These are phyloP conservation scores for Stichopus horrens DNA, from an alignment of 53 echinoderm and acorn worm genomes.

Conservation along the genomic window DNA sequence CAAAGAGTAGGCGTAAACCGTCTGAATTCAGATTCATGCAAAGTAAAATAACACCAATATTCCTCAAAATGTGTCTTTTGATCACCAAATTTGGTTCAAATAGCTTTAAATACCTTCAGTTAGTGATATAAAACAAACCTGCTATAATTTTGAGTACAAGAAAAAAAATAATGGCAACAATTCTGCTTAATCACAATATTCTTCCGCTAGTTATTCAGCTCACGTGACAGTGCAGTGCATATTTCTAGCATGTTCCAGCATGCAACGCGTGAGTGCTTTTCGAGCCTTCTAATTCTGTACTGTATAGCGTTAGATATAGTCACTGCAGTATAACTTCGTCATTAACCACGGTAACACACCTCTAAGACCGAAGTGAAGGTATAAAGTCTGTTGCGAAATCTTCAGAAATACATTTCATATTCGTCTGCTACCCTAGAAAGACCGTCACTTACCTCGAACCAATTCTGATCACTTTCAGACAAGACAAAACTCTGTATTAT, in stretches of 20 bases:
- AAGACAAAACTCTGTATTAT: neutral
- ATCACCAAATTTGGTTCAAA: neutral
- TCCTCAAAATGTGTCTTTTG: neutral
- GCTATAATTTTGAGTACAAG: no score
- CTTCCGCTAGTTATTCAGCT: conserved; percentile 14
- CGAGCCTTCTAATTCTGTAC: neutral
- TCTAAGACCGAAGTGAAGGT: neutral
- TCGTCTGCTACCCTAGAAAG: neutral
- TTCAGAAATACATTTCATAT: neutral
- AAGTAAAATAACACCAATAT: neutral
- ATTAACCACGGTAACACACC: neutral
- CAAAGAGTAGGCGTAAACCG: neutral
- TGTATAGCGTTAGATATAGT: neutral
- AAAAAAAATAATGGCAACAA: neutral
- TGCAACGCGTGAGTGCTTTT: neutral
- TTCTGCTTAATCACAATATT: neutral
- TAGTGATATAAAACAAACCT: no score
- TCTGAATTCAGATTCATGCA: neutral
- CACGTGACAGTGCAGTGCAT: conserved; percentile 31
- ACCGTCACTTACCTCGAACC: neutral
- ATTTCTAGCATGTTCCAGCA: conserved; percentile 35
- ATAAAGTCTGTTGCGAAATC: conserved; percentile 35
- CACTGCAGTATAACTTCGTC: neutral
- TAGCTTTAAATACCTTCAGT: neutral
- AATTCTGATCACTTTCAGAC: neutral